Conservation (phyloP, 2,113 vertebrate species). For the Pontoporia blainvillei region DNA sequence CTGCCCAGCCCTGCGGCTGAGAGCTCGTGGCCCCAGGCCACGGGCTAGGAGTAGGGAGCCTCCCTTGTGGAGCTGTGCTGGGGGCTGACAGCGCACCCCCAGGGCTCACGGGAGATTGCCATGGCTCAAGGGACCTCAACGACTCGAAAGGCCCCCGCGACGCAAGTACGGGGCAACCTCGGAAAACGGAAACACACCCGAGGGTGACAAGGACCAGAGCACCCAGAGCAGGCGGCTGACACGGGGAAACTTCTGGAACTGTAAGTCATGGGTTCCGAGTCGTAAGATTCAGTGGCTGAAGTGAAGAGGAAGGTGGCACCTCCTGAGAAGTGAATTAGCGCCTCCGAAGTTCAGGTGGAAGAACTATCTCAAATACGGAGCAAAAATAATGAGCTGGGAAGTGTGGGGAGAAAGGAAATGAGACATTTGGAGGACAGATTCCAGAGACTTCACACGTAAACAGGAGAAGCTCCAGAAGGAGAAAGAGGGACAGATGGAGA, state of each 20-base stretch:
- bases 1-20: not conserved
- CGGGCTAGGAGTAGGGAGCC: not conserved
- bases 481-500: conserved; percentile 12
- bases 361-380: not conserved
- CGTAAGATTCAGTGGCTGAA: not conserved
- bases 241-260: not conserved
- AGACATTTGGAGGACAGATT: not conserved
- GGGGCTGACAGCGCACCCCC: fast-evolving
- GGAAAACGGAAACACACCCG: not conserved
- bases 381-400: not conserved
- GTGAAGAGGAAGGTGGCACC: not conserved
- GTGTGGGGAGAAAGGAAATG: not conserved
- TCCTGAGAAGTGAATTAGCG: not conserved
- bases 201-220: too few species aligned
- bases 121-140: not conserved
- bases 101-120: not conserved
- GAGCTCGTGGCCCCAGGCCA: too few species aligned
- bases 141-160: not conserved
- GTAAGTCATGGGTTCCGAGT: not conserved
- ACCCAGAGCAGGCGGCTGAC: too few species aligned
- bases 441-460: not conserved
- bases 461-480: not conserved
- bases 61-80: not conserved
- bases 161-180: not conserved
- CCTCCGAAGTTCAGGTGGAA: not conserved